A percentile compares a stretch with the other conserved stretches of the same genome.
Evolutionary conservation across 2,113 vertebrate species (phyloP).

Genomic region (Gallinago jamesoni): DNA sequence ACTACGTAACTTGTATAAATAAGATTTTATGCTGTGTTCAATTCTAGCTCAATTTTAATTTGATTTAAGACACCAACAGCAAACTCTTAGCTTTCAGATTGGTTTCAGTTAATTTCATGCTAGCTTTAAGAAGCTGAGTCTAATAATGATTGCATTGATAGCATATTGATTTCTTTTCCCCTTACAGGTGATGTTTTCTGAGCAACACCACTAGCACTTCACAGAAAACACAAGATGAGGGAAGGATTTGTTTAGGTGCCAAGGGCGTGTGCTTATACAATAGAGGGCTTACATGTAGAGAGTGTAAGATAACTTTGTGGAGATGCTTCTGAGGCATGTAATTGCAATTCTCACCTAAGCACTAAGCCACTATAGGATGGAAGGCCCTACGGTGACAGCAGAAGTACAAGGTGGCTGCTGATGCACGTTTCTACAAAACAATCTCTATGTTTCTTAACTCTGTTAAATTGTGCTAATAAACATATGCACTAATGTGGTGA

Average conservation of each 20-base stretch:
- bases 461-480: neutral
- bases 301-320: neutral
- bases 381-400: neutral
- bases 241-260: neutral
- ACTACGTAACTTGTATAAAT: slow-evolving; percentile 30
- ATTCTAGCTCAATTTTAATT: slow-evolving; percentile 47
- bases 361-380: neutral
- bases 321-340: neutral
- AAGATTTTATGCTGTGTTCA: slow-evolving; percentile 13
- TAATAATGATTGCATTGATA: neutral
- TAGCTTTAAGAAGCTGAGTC: slow-evolving; percentile 28
- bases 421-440: neutral
- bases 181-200: neutral
- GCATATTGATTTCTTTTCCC: slow-evolving; percentile 7
- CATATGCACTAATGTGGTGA: accelerated
- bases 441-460: neutral
- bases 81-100: slow-evolving; percentile 28
- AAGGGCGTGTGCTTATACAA: neutral
- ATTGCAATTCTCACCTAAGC: neutral
- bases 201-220: neutral
- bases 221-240: neutral
- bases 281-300: neutral
- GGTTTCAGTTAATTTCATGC: slow-evolving; percentile 50
- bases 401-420: neutral
- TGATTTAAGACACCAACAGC: slow-evolving; percentile 46